Evolutionary conservation across 2,888 invertebrate genomes (phyloP).

Genomic region (Chaetogeoica ovagalla): DNA sequence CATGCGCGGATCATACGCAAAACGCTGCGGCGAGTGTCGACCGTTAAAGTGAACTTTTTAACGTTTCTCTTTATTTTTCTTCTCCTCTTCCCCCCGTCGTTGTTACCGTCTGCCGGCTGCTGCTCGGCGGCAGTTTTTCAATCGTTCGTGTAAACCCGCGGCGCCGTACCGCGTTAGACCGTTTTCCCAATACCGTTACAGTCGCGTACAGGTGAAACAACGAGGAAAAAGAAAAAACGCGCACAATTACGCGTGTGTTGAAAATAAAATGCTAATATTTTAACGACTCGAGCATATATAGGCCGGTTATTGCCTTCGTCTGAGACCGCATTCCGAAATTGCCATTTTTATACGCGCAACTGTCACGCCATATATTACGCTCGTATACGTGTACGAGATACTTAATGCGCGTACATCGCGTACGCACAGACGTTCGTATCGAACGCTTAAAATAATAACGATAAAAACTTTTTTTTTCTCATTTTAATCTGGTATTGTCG

Average conservation of each 20-base stretch:
- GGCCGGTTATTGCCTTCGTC: constrained; percentile 42
- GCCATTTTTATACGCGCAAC: constrained; percentile 45
- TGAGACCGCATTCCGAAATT: constrained; percentile 37
- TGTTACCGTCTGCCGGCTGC: background rate
- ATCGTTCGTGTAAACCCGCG: constrained; percentile 32
- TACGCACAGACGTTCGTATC: background rate
- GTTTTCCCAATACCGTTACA: constrained; percentile 33
- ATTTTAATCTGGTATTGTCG: background rate
- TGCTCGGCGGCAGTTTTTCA: background rate
- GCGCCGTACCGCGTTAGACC: background rate
- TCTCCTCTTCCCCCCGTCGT: background rate
- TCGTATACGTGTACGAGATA: constrained; percentile 40
- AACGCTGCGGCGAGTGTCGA: constrained; percentile 1
- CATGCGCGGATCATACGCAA: no score
- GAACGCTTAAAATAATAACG: constrained; percentile 14
- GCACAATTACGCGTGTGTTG: constrained; percentile 42
- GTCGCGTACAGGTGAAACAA: constrained; percentile 29
- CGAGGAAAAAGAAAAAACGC: no score
- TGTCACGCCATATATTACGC: constrained; percentile 41
- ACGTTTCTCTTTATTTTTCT: constrained; percentile 27
- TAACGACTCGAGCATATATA: constrained; percentile 31
- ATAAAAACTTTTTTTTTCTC: background rate
- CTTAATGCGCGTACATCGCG: background rate
- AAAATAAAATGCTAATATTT: constrained; percentile 51
- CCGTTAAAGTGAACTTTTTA: constrained; percentile 36